phyloP scores from a whole-genome alignment of 2,888 invertebrate species.

The Philopedon plagiatum region DNA sequence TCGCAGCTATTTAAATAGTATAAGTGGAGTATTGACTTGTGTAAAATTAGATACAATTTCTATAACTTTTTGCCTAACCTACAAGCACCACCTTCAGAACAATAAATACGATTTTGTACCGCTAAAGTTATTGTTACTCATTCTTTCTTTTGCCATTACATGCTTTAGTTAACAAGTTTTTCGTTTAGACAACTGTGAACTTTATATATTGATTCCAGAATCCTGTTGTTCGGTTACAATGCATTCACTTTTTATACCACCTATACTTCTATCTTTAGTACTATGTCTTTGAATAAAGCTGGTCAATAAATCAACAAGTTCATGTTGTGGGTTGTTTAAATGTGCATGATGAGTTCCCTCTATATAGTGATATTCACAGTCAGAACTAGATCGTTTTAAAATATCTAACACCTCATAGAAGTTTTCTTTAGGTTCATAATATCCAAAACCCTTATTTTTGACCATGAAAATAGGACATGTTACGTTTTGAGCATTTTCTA shows the following conservation, averaged over 20 bases:
- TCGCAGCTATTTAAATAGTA: too few species aligned
- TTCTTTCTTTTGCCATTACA: too few species aligned
- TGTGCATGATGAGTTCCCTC: constrained; percentile 83
- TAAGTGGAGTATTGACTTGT: too few species aligned
- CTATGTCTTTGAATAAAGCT: constrained; percentile 57
- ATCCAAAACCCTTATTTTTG: constrained; percentile 69
- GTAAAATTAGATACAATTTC: too few species aligned
- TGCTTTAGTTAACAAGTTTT: too few species aligned
- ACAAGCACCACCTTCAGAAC: too few species aligned
- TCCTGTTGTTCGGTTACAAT: constrained; percentile 16
- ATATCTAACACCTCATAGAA: constrained; percentile 72
- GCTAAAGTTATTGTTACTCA: too few species aligned
- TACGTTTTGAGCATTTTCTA: constrained; percentile 68
- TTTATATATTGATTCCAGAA: neutral
- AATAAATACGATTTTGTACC: too few species aligned
- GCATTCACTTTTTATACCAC: constrained; percentile 36
- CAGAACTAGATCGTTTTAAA: constrained; percentile 70
- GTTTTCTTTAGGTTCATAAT: constrained; percentile 71
- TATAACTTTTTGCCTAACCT: too few species aligned
- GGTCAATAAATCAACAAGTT: constrained; percentile 64
- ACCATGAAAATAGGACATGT: constrained; percentile 76
- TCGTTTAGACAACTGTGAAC: neutral
- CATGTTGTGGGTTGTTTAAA: constrained; percentile 75
- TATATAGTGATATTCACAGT: constrained; percentile 74
- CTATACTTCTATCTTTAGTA: constrained; percentile 35